phyloP scores from a whole-genome alignment of 2,888 invertebrate genomes.

The Drosophila mulleri region DNA sequence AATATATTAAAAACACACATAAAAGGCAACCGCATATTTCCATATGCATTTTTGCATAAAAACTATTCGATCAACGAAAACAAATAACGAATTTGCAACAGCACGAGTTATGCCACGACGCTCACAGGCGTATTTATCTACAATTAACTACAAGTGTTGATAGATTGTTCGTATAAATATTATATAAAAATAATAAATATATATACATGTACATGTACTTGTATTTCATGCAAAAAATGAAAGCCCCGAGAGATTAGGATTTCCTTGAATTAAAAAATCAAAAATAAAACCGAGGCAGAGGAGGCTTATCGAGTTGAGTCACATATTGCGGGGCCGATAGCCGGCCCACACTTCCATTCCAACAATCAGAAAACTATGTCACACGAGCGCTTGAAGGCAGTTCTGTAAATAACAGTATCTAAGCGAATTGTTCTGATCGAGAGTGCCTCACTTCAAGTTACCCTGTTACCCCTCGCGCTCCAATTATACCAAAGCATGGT shows the following conservation, averaged over 20 bases:
- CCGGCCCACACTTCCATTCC: neutral
- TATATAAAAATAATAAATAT: neutral
- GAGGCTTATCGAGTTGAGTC: conserved; percentile 43
- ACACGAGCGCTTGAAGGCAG: conserved; percentile 7
- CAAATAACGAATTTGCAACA: conserved; percentile 13
- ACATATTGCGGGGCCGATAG: conserved; percentile 11
- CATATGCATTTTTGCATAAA: conserved; percentile 17
- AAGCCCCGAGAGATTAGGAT: conserved; percentile 19
- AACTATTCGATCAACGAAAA: neutral
- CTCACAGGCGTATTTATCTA: conserved; percentile 14
- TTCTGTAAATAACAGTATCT: conserved; percentile 22
- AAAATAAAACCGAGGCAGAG: neutral
- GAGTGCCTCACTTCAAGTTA: neutral
- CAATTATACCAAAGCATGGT: neutral
- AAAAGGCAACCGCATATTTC: conserved; percentile 18
- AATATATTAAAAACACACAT: conserved; percentile 14
- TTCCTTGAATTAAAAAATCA: conserved; percentile 20
- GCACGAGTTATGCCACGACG: neutral
- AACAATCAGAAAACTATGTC: conserved; percentile 15
- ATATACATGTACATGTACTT: neutral
- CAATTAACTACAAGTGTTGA: neutral
- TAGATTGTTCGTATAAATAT: neutral
- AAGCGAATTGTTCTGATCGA: neutral
- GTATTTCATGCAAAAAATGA: conserved; percentile 11
- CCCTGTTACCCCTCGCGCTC: neutral